Percentiles rank a stretch among this genome's conserved stretches.
phyloP scores from a whole-genome alignment of 2,888 invertebrate genomes.

The Mycalesis mineus region DNA sequence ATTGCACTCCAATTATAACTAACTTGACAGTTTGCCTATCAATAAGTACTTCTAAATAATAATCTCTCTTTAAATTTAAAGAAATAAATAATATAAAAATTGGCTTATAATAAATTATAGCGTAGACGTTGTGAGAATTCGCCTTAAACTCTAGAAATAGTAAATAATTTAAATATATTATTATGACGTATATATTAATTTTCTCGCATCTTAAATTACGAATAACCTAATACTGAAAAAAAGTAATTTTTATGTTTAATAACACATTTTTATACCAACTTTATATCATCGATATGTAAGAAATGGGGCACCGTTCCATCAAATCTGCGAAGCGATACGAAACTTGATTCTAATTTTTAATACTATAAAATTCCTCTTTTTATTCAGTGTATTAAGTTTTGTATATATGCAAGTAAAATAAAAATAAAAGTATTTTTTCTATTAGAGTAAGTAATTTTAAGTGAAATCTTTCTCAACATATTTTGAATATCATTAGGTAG shows the following conservation, averaged over 20 bases:
- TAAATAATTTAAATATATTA: conserved; percentile 32
- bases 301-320: background rate
- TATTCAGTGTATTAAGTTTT: too few relatives aligned
- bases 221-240: conserved; percentile 72
- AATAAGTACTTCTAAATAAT: too few relatives aligned
- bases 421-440: too few relatives aligned
- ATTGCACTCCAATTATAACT: too few relatives aligned
- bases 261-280: conserved; percentile 59
- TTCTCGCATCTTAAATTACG: conserved; percentile 62
- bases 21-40: too few relatives aligned
- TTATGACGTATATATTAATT: conserved; percentile 34
- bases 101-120: background rate
- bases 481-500: too few relatives aligned
- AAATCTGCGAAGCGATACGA: conserved; percentile 4
- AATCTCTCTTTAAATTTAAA: background rate
- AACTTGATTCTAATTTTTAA: too few relatives aligned
- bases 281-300: conserved; percentile 55
- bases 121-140: conserved; percentile 2
- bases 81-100: background rate
- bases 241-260: conserved; percentile 40
- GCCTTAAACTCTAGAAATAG: conserved; percentile 12
- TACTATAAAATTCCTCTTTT: too few relatives aligned
- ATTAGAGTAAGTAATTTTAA: too few relatives aligned
- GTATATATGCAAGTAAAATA: too few relatives aligned
- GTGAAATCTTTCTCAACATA: too few relatives aligned